These are phyloP conservation scores for Rafetus swinhoei DNA, from an alignment of 2,113 vertebrate species.

Conservation along the genomic window DNA sequence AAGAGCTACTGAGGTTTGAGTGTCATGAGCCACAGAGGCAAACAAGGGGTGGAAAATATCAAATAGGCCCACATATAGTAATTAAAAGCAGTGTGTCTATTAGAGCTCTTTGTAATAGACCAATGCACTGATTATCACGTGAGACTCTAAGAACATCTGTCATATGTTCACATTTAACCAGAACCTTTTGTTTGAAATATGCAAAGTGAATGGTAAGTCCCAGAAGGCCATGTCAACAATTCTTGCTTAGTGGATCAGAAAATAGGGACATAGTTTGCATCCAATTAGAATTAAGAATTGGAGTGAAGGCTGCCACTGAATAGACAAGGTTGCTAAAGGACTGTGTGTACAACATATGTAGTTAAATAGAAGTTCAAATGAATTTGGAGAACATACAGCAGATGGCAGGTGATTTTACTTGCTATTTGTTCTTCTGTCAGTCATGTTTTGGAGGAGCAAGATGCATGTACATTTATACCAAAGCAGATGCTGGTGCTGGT, in stretches of 20 bases:
- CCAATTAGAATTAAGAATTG: background rate
- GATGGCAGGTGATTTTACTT: background rate
- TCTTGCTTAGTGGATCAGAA: background rate
- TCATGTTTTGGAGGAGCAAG: background rate
- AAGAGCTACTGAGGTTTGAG: background rate
- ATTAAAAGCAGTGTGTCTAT: background rate
- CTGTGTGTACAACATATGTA: background rate
- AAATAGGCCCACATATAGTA: background rate
- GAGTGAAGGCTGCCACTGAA: background rate
- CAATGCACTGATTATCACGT: background rate
- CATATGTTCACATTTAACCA: background rate
- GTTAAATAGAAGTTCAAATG: background rate
- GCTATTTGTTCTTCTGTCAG: background rate
- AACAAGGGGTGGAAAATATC: background rate
- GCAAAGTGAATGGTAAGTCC: background rate
- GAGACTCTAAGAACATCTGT: background rate
- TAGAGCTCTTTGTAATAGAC: background rate
- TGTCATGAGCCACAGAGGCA: background rate
- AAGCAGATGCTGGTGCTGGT: background rate
- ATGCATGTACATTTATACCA: background rate
- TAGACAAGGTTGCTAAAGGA: background rate
- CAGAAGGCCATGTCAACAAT: background rate
- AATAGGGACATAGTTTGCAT: background rate
- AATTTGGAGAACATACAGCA: background rate
- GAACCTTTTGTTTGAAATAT: background rate